Percentiles rank a stretch among this genome's conserved stretches.
Evolutionary conservation across 2,888 invertebrate genomes (phyloP).

Genomic region (Calliphora vomitoria): DNA sequence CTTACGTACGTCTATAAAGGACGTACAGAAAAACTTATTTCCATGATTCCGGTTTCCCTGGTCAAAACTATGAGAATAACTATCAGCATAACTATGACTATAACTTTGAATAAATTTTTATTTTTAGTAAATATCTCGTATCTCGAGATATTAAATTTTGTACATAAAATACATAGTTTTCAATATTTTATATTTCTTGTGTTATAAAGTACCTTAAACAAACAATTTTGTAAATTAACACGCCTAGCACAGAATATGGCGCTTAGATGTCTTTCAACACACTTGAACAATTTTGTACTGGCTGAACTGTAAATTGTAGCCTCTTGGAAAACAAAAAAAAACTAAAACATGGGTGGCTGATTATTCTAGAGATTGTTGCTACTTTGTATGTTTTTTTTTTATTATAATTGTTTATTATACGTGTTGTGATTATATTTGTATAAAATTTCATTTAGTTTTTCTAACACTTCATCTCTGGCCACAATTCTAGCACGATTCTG

Average conservation of each 20-base stretch:
- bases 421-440: slow-evolving; percentile 53
- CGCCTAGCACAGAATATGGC: slow-evolving; percentile 23
- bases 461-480: slow-evolving; percentile 21
- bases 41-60: too few relatives aligned
- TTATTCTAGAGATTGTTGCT: slow-evolving; percentile 54
- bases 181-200: too few relatives aligned
- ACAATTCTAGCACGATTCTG: slow-evolving; percentile 7
- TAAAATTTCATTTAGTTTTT: slow-evolving; percentile 20
- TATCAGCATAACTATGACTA: too few relatives aligned
- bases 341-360: slow-evolving; percentile 55
- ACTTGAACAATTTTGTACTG: slow-evolving; percentile 41
- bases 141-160: too few relatives aligned
- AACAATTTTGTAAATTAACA: slow-evolving; percentile 35
- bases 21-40: too few relatives aligned
- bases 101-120: too few relatives aligned
- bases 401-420: slow-evolving; percentile 61
- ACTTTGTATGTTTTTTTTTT: slow-evolving; percentile 46
- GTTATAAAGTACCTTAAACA: background rate
- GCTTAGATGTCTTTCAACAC: slow-evolving; percentile 56
- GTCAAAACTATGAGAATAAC: too few relatives aligned
- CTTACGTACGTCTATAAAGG: too few relatives aligned
- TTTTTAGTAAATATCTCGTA: too few relatives aligned
- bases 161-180: too few relatives aligned
- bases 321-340: slow-evolving; percentile 29
- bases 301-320: slow-evolving; percentile 50